phyloP scores from a whole-genome alignment of 2,113 vertebrate species.

The Ahaetulla prasina region DNA sequence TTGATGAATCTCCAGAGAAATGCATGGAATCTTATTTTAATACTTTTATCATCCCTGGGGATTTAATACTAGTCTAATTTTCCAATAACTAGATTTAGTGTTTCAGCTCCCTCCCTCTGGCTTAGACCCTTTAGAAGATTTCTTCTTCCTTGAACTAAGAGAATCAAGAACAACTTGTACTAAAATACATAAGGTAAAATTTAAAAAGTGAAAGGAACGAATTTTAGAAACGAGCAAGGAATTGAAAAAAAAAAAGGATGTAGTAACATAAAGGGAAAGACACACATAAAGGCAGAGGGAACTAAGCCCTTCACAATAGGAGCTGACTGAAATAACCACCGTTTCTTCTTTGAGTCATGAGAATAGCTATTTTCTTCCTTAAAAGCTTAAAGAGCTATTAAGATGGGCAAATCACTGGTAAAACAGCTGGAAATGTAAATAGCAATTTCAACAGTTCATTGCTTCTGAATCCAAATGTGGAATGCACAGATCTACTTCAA shows the following conservation, averaged over 20 bases:
- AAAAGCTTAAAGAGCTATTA: constrained; percentile 80
- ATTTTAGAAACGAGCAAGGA: constrained; percentile 50
- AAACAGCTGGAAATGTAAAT: constrained; percentile 82
- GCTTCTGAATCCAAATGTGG: constrained; percentile 66
- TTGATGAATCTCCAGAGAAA: constrained; percentile 29
- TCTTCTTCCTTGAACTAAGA: constrained; percentile 29
- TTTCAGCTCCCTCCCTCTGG: constrained; percentile 46
- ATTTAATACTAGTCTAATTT: constrained; percentile 42
- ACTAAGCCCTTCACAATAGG: constrained; percentile 71
- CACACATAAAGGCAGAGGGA: constrained; percentile 60
- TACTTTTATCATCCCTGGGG: constrained; percentile 30
- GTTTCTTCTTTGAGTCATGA: constrained; percentile 69
- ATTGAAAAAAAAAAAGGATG: constrained; percentile 50
- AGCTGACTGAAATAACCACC: constrained; percentile 65
- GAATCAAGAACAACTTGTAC: constrained; percentile 33
- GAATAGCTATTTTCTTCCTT: constrained; percentile 79
- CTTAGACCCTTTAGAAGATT: constrained; percentile 38
- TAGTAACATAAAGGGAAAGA: constrained; percentile 46
- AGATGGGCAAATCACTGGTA: constrained; percentile 78
- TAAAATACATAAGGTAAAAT: constrained; percentile 54
- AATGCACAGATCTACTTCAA: constrained; percentile 65
- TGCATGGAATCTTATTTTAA: constrained; percentile 39
- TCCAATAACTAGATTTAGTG: constrained; percentile 37
- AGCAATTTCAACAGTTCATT: constrained; percentile 76
- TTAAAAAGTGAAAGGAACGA: constrained; percentile 38